Evolutionary conservation across 2,113 vertebrate genomes (phyloP), one percentile per base, ranked within the genome.

Genomic region (Alouatta palliata): DNA sequence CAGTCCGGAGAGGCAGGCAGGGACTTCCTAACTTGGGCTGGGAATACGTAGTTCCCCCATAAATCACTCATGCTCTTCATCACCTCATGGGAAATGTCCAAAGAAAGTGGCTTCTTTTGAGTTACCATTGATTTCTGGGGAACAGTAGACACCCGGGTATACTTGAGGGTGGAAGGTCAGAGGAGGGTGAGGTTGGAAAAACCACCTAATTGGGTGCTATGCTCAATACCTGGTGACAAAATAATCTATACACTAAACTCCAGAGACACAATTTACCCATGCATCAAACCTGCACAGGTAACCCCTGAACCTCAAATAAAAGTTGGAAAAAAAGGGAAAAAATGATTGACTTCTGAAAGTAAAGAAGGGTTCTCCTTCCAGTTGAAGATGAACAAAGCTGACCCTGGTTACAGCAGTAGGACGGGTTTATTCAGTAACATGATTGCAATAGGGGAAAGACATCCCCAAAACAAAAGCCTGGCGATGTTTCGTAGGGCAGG

Each of bases 41-140:
- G 6, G 10, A 1, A 49, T 3, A 20, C 13, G 0, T 2, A 1
- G 3, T 17, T 32, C 73, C 66, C 43, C 76, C 30, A 1, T 0
- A 3, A 40, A 30, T n/a, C 35, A 20, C 40, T 1, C 0, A 0
- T 0, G 13, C 5, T 16, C 64, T 82, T 21, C 2, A 25, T 64
- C 19, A 27, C 11, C 14, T 17, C 21, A 12, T 27, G 7, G 19
- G 25, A 76, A 25, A 43, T 23, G 79, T 5, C 45, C n/a, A 66
- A 49, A 52, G n/a, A 23, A 20, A 32, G 13, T 32, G 6, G 2
- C 35, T 45, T 82, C 35, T n/a, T 11, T 12, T 23, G 43, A 13
- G 17, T 85, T 20, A 40, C 12, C 21, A 7, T 4, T 70, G 66
- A 23, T n/a, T n/a, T 66, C 19, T 61, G 1, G 4, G 58, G 25